Base-by-base conservation (phyloP, 2,888 invertebrate species). In the Ophonus ardosiacus region DNA sequence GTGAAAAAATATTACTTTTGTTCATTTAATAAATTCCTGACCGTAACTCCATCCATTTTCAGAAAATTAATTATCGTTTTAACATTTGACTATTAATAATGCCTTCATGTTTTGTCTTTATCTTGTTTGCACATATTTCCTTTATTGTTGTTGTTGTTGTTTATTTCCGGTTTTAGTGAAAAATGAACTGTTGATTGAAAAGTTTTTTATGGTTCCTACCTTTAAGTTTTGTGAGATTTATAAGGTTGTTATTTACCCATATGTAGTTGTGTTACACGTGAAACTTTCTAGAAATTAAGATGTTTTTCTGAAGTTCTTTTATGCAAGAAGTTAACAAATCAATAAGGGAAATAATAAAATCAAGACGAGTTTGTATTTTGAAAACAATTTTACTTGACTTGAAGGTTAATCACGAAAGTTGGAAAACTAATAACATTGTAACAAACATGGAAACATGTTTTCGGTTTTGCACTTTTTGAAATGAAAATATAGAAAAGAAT, bases 41-140 rank as follows among this genome's bases (percentile, higher is more conserved):
- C 38, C 7, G 38, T 7, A 31, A 31, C n/a, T 68, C 18, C 63
- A 31, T 7, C 15, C 10, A 15, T 68, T 31, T 18, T 17, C 21
- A 18, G 71, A 43, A 74, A 51, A 74, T 43, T 51, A 74, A 74
- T 74, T 17, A 18, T n/a, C 15, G 78, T 56, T 78, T 78, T 78
- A 56, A 78, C 56, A 57, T 57, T 78, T 78, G 78, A 78, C 57
- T 7, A 31, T 56, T 56, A 78, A 57, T 57, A 78, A 78, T 78
- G 78, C 57, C 78, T 78, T 78, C 21, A 56, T 78, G 78, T 57
- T 78, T 43, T 31, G 78, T 57, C 78, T 57, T 78, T 78, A 74
- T 74, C 71, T 74, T 43, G 71, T 74, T 74, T 74, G 71, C 71
- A 43, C 71, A 74, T 74, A 43, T 74, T 74, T 43, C 40, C 43